phyloP scores from a whole-genome alignment of 2,113 vertebrate genomes.

The Podilymbus podiceps region DNA sequence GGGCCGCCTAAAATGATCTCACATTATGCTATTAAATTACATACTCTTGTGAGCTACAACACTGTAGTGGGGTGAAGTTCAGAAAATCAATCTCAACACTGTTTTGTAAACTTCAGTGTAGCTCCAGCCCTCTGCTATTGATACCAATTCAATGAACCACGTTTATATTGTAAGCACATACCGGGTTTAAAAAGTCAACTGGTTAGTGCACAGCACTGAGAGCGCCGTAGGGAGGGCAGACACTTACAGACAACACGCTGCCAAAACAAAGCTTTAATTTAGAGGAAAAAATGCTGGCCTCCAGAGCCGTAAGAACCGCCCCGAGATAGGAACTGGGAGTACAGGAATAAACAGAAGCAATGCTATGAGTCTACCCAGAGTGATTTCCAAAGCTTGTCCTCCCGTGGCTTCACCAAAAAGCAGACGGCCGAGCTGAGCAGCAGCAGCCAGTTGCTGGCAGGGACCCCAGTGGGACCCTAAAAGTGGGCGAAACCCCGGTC shows the following conservation, averaged over 20 bases:
- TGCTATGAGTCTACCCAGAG: not conserved
- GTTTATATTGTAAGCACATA: not conserved
- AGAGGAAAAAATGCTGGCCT: not conserved
- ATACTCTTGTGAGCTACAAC: not conserved
- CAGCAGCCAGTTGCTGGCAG: not conserved
- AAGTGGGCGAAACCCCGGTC: not conserved
- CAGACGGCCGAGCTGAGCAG: not conserved
- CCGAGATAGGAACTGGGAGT: not conserved
- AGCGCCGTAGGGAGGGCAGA: not conserved
- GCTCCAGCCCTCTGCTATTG: not conserved
- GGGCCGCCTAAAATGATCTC: not conserved
- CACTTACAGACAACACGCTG: not conserved
- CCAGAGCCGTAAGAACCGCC: not conserved
- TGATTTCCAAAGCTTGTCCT: not conserved
- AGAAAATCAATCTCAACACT: not conserved
- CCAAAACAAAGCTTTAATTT: slow-evolving; percentile 5
- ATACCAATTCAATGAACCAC: not conserved
- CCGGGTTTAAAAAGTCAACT: not conserved
- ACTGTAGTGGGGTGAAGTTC: not conserved
- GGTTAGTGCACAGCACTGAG: not conserved
- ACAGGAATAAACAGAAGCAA: not conserved
- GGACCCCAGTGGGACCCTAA: not conserved
- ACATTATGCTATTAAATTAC: not conserved
- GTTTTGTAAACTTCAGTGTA: not conserved
- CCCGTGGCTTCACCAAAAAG: not conserved